Percentiles rank a stretch among this genome's conserved stretches.
Conservation (phyloP, 2,797 vertebrate genomes). For the Benthosema pterotum region DNA sequence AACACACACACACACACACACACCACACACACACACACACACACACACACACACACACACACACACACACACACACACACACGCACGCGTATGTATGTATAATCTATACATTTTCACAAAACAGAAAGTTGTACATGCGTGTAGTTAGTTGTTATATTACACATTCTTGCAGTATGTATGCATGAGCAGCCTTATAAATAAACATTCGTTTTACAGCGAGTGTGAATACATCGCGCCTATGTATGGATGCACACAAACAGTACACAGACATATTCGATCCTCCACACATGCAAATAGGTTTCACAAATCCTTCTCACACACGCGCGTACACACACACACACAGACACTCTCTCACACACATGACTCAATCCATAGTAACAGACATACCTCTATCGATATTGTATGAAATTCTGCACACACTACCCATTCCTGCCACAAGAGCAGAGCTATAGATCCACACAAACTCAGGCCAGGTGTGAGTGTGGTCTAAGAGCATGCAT, state of each 20-base stretch:
- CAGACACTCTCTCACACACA: neutral
- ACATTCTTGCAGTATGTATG: too few species aligned
- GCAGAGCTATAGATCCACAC: too few species aligned
- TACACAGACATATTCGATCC: slow-evolving; percentile 10
- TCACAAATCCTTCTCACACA: neutral
- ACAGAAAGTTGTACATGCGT: neutral
- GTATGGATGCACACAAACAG: slow-evolving; percentile 14
- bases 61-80: slow-evolving; percentile 3
- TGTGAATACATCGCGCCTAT: neutral
- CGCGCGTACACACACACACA: neutral
- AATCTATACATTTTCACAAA: slow-evolving; percentile 20
- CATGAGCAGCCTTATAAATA: neutral
- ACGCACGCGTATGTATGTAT: neutral
- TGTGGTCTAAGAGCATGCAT: too few species aligned
- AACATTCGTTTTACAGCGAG: neutral
- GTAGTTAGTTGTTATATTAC: too few species aligned
- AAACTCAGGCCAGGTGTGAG: too few species aligned
- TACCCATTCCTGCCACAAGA: too few species aligned
- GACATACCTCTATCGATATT: too few species aligned
- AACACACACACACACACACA: slow-evolving; percentile 23
- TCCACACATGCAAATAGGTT: slow-evolving; percentile 3
- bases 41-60: too few species aligned
- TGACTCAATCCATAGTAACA: too few species aligned
- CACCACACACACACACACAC: slow-evolving; percentile 22
- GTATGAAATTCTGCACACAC: too few species aligned